phyloP scores from a whole-genome alignment of 92 coral and sea anemone species.

The Heliopora coerulea region DNA sequence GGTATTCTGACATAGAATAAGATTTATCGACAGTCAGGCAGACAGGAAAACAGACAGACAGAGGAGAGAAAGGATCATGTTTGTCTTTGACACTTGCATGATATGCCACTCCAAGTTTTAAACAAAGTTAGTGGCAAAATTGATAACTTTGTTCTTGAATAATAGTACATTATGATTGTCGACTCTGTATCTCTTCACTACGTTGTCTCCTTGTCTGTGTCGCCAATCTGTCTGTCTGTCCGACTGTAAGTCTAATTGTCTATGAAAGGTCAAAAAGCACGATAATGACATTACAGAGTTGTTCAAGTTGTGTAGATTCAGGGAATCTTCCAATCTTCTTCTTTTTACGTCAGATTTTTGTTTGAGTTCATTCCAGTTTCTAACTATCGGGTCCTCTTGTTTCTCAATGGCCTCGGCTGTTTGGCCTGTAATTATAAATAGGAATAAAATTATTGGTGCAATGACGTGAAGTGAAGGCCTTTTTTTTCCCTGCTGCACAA shows the following conservation, averaged over 20 bases:
- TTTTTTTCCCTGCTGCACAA: not conserved
- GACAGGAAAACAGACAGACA: not conserved
- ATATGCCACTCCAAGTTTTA: too few species aligned
- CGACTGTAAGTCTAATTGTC: too few species aligned
- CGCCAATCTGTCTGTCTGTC: too few species aligned
- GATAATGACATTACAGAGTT: constrained; percentile 53
- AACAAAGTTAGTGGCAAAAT: too few species aligned
- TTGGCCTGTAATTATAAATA: constrained; percentile 56
- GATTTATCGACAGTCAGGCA: not conserved
- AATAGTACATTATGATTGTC: too few species aligned
- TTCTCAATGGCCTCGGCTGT: constrained; percentile 81
- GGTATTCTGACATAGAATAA: too few species aligned
- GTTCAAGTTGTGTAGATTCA: constrained; percentile 75
- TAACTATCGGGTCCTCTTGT: constrained; percentile 73
- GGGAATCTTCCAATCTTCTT: constrained; percentile 70
- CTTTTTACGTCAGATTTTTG: constrained; percentile 72
- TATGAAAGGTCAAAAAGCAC: too few species aligned
- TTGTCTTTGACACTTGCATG: too few species aligned
- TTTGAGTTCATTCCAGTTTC: constrained; percentile 81
- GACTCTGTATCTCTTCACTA: too few species aligned
- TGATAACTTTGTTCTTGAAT: too few species aligned
- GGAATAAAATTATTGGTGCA: not conserved
- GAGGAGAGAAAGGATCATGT: too few species aligned
- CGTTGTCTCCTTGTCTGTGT: too few species aligned
- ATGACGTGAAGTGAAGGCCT: not conserved